phyloP scores from a whole-genome alignment of 2,888 invertebrate species.

The Nebria salina region DNA sequence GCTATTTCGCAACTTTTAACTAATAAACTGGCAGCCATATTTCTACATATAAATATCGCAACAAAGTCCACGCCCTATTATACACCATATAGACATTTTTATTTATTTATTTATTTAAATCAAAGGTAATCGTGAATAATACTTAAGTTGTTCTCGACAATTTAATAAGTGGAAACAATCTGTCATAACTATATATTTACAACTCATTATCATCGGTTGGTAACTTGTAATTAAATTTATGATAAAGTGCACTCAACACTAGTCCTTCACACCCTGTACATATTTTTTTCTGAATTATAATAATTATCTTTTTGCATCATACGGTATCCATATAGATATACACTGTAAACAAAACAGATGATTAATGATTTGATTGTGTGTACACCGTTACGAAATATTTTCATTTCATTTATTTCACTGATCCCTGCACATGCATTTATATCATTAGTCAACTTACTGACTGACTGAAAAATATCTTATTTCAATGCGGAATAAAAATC shows the following conservation, averaged over 20 bases:
- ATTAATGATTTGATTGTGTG: neutral
- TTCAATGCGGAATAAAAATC: too few relatives aligned
- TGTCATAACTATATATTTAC: neutral
- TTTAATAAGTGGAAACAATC: neutral
- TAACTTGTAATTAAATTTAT: neutral
- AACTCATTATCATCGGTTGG: neutral
- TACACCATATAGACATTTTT: neutral
- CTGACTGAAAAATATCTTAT: too few relatives aligned
- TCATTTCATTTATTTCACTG: neutral
- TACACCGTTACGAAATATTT: slow-evolving; percentile 1
- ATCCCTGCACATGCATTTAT: neutral
- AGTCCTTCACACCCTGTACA: neutral
- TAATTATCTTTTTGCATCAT: neutral
- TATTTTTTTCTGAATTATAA: neutral
- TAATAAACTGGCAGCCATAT: too few relatives aligned
- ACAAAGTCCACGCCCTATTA: too few relatives aligned
- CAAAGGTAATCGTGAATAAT: neutral
- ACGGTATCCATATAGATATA: neutral
- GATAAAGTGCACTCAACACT: slow-evolving; percentile 1
- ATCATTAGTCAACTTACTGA: neutral
- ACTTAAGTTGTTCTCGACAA: neutral
- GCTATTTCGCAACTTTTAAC: too few relatives aligned
- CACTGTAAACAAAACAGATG: neutral
- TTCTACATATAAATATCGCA: too few relatives aligned
- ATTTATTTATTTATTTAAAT: neutral